Conservation (phyloP, 2,113 vertebrate genomes). For the Ictidomys tridecemlineatus region DNA sequence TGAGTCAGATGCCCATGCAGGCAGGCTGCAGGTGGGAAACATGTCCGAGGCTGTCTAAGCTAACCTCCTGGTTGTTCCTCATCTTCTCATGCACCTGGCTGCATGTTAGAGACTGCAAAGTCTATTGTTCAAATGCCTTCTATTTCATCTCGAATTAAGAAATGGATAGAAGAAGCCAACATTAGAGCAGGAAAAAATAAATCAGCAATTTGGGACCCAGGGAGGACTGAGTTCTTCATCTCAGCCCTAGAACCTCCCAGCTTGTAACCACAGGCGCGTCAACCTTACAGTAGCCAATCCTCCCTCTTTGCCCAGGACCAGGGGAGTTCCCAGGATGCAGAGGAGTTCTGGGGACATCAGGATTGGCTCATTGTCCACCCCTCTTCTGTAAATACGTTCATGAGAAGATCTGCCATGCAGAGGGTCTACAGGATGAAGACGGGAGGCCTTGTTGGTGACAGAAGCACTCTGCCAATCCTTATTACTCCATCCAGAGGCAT, state of each 20-base stretch:
- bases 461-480: not conserved
- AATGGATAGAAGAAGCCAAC: not conserved
- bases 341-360: not conserved
- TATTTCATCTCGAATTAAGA: not conserved
- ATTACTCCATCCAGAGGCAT: not conserved
- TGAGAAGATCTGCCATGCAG: rapidly evolving
- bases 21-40: rapidly evolving
- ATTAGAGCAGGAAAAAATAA: not conserved
- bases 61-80: not conserved
- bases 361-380: not conserved
- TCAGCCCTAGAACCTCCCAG: not conserved
- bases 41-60: not conserved
- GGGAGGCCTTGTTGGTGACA: not conserved
- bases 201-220: not conserved
- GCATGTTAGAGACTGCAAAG: too few relatives aligned
- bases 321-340: not conserved
- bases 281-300: not conserved
- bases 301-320: not conserved
- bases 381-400: not conserved
- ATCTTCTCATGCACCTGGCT: not conserved
- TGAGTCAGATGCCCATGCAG: not conserved
- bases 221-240: not conserved
- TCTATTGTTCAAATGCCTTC: not conserved
- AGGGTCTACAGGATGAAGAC: not conserved
- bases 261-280: not conserved